Evolutionary conservation across 2,113 vertebrate genomes (phyloP), one percentile per base, ranked within the genome.

Genomic region (Colius striatus): DNA sequence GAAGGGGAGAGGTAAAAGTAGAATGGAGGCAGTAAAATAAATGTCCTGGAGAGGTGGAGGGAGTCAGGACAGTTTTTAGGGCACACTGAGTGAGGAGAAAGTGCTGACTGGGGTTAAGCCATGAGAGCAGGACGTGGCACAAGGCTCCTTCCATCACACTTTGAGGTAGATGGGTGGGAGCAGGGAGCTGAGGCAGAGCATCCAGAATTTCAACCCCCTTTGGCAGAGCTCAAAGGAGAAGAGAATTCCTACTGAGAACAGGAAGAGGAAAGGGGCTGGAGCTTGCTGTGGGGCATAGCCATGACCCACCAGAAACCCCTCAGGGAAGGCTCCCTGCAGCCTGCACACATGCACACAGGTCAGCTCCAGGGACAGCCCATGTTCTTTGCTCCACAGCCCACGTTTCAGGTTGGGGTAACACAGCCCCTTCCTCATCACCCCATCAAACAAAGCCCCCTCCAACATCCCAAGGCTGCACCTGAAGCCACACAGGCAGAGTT

Each of bases 341-440:
- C 63, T 15, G 50, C 43, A 25, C 41, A 18, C 7, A 1, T 5
- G 25, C 14, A 3, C 5, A 3, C 30, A 34, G 48, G 27, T 23
- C 2, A 0, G 43, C 26, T 16, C 30, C 2, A 2, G 16, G 29
- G 19, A 14, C n/a, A 30, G 23, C 43, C 17, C 4, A 0, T 10
- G 54, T 15, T 60, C 43, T 73, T 16, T 10, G 27, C 21, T 71
- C 61, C 17, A 10, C 22, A 30, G 9, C 16, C 12, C 38, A 8
- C 20, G 15, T 10, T 1, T 38, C 21, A 13, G 0, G 0, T 4
- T 3, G 26, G 48, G 48, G 22, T 1, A 5, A 26, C 20, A 20
- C 22, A 50, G 17, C 53, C 16, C 32, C 27, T 26, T 26, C 45
- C 25, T 5, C 63, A 41, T 34, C 58, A 43, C 2, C 11, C 61